Percentiles rank a stretch among this genome's conserved stretches.
Conservation (phyloP, 2,113 vertebrate genomes). For the Hemichromis elongatus region DNA sequence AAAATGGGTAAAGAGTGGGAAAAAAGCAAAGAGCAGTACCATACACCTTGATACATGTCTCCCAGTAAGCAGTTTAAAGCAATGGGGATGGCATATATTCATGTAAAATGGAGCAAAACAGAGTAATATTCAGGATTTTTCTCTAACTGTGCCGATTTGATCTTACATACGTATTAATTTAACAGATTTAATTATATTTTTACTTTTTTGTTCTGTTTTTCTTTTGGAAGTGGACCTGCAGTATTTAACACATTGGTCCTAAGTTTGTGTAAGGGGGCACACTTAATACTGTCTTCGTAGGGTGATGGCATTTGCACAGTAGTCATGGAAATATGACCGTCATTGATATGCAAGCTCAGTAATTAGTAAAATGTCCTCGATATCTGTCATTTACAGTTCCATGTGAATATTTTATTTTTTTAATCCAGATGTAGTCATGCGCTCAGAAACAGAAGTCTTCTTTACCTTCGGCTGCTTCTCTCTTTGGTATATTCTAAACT, state of each 20-base stretch:
- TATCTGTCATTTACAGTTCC: neutral
- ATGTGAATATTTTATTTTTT: neutral
- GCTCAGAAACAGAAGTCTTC: neutral
- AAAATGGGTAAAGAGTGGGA: neutral
- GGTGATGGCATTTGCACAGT: neutral
- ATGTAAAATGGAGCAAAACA: neutral
- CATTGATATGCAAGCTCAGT: neutral
- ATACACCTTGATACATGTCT: neutral
- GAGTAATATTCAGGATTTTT: neutral
- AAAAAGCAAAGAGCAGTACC: neutral
- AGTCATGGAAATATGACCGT: neutral
- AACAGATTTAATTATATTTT: neutral
- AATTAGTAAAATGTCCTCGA: neutral
- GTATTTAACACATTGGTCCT: neutral
- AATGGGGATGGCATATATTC: neutral
- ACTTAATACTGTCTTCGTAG: neutral
- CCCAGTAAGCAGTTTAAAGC: neutral
- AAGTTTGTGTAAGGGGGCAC: neutral
- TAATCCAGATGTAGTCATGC: neutral
- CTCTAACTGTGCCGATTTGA: neutral
- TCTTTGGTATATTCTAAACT: neutral
- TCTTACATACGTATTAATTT: neutral
- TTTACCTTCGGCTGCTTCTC: neutral
- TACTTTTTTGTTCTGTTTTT: neutral
- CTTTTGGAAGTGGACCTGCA: neutral